Evolutionary conservation across 1,140 invertebrate genomes (phyloP).

Genomic region (Phymorhynchus buccinoides): DNA sequence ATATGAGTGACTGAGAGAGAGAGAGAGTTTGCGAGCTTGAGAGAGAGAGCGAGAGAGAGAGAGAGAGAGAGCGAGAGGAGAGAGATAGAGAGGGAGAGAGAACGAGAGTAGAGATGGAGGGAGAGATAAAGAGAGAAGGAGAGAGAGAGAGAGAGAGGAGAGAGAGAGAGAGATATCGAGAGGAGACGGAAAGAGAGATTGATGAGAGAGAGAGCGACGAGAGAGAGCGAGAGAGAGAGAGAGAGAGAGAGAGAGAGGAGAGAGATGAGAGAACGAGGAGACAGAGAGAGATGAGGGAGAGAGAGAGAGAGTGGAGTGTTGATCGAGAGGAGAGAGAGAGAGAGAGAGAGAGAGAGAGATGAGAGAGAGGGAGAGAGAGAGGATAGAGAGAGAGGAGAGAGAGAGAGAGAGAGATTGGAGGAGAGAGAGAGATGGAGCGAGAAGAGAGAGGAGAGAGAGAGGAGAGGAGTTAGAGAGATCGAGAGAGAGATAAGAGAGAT

Average conservation of each 20-base stretch:
- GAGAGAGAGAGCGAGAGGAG: too few relatives aligned
- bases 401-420: constrained; percentile 40
- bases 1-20: too few relatives aligned
- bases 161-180: constrained; percentile 27
- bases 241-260: constrained; percentile 14
- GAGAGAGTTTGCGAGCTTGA: too few relatives aligned
- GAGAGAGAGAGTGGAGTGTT: constrained; percentile 35
- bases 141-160: constrained; percentile 30
- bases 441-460: constrained; percentile 41
- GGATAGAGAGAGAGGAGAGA: too few relatives aligned
- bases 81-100: too few relatives aligned
- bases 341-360: constrained; percentile 45
- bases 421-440: constrained; percentile 9
- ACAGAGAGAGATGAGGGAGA: constrained; percentile 1
- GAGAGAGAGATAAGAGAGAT: constrained; percentile 29
- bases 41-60: too few relatives aligned
- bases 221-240: constrained; percentile 35
- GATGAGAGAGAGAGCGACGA: constrained; percentile 1
- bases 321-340: constrained; percentile 25
- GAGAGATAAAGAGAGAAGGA: constrained; percentile 36
- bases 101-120: too few relatives aligned
- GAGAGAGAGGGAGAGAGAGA: too few relatives aligned
- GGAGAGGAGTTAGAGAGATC: constrained; percentile 44
- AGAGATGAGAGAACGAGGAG: background rate
- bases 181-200: too few relatives aligned